These are phyloP conservation scores for Tautogolabrus adspersus DNA, from an alignment of 2,113 vertebrate genomes.

Conservation along the genomic window DNA sequence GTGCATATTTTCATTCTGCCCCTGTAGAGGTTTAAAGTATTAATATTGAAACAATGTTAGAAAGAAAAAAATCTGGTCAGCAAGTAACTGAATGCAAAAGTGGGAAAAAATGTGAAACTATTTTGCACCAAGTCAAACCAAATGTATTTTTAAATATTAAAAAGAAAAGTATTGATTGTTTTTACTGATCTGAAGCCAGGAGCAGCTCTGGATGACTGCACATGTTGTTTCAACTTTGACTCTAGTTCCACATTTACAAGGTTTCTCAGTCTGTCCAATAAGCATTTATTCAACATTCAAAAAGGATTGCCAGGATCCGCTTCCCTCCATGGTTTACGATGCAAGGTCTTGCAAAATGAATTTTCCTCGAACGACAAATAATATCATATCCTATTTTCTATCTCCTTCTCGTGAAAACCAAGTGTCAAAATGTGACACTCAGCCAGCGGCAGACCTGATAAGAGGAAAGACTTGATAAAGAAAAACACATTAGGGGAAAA, in stretches of 20 bases:
- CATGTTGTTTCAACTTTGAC: slow-evolving; percentile 14
- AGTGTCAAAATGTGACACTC: slow-evolving; percentile 58
- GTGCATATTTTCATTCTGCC: slow-evolving; percentile 19
- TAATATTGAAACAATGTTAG: slow-evolving; percentile 27
- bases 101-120: slow-evolving; percentile 4
- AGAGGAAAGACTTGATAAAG: slow-evolving; percentile 47
- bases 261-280: slow-evolving; percentile 25
- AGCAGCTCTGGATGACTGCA: slow-evolving; percentile 24
- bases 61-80: slow-evolving; percentile 15
- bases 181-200: not conserved
- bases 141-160: not conserved
- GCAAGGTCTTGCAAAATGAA: slow-evolving; percentile 45
- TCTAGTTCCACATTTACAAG: slow-evolving; percentile 14
- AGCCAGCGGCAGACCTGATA: slow-evolving; percentile 29
- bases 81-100: slow-evolving; percentile 13
- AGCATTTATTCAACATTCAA: slow-evolving; percentile 42
- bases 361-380: slow-evolving; percentile 49
- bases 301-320: slow-evolving; percentile 17
- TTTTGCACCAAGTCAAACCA: not conserved
- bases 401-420: slow-evolving; percentile 43
- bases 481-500: slow-evolving; percentile 39
- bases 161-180: not conserved
- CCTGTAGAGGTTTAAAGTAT: slow-evolving; percentile 11
- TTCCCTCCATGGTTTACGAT: slow-evolving; percentile 17
- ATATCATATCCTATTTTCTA: slow-evolving; percentile 43